Evolutionary conservation across 2,797 vertebrate species (phyloP), one percentile per base, ranked within the genome.

Genomic region (Potorous gilbertii): DNA sequence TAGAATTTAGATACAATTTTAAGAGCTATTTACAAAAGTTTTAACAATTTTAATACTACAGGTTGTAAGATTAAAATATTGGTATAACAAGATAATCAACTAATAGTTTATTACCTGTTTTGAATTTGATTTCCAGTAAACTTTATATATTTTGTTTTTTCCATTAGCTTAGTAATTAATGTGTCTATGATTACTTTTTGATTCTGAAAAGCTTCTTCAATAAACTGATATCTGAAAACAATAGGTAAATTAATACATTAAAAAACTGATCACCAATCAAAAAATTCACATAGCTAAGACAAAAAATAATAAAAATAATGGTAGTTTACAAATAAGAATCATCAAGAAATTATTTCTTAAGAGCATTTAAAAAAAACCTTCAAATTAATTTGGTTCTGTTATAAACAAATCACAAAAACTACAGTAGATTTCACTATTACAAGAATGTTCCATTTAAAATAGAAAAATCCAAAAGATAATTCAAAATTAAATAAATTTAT

Each of bases 181-280:
- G 99, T 99, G 97, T 99, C 99, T 97, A 99, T 99, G 96, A 99
- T 99, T 96, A 99, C 99, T 97, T 99, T 99, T 98, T 99, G 99
- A 98, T 99, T 99, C 97, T 99, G 99, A 98, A 99, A 99, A 0
- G 99, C 99, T 98, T 99, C 99, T 98, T 99, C 99, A 97, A 99
- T 99, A 98, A 99, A 99, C 97, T 99, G 99, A 92, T 99, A 99
- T 97, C 99, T 99, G 94, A 55, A 97, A 54, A 95, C 89, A 96
- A 97, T 90, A 97, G 90, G 9, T 93, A 93, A 97, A 92, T 90
- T 91, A 95, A 95, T 96, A 87, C 91, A 97, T 92, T 96, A 97
- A 18, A 91, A 28, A 92, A 94, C 91, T 18, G 55, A 24, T 90
- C 28, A 92, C 91, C 94, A 95, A 95, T 93, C 54, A 97, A 87